Conservation (phyloP, 2,113 vertebrate species). For the Cyrtonyx montezumae region DNA sequence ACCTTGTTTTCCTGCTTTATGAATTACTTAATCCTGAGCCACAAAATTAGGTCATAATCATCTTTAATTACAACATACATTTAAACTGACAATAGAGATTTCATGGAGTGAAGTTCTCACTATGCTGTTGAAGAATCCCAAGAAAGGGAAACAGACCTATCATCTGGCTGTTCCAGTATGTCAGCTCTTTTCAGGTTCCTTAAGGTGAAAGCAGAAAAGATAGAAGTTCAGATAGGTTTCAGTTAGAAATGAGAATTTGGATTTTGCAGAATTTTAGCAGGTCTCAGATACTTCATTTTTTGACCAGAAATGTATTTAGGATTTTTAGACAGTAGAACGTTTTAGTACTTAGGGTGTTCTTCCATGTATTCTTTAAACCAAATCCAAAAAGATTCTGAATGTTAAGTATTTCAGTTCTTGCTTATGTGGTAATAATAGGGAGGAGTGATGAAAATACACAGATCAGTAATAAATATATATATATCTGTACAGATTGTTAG, state of each 20-base stretch:
- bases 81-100: conserved; percentile 68
- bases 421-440: not conserved
- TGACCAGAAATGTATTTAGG: accelerated
- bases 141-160: not conserved
- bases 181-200: not conserved
- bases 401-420: not conserved
- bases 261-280: not conserved
- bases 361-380: not conserved
- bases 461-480: not conserved
- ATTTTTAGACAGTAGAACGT: no score
- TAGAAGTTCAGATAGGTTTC: not conserved
- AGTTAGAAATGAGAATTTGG: not conserved
- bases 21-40: conserved; percentile 68
- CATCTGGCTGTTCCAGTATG: not conserved
- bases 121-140: conserved; percentile 7
- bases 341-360: not conserved
- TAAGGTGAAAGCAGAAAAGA: not conserved
- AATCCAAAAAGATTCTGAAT: not conserved
- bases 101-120: conserved; percentile 22
- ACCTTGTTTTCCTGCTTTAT: conserved; percentile 64
- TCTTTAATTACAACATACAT: conserved; percentile 68
- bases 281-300: not conserved
- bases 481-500: not conserved
- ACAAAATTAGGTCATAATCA: conserved; percentile 69
- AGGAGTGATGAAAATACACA: not conserved